A percentile compares a stretch with the other conserved stretches of the same genome.
Evolutionary conservation across 2,113 vertebrate species (phyloP).

Genomic region (Sturnus vulgaris): DNA sequence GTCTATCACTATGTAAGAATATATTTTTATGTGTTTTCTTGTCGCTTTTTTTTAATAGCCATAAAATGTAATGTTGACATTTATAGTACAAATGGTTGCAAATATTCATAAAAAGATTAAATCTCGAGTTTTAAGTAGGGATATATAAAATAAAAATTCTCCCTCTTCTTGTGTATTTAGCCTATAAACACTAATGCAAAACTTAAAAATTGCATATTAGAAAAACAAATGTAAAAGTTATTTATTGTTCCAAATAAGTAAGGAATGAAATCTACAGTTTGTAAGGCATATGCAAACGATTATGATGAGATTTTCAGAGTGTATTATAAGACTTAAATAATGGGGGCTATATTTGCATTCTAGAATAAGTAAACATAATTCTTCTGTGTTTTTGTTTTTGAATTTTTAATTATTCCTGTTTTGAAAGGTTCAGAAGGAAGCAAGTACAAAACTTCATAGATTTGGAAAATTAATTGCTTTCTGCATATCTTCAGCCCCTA

Average conservation of each 20-base stretch:
- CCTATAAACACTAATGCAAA: not conserved
- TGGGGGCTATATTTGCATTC: not conserved
- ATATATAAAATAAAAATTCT: not conserved
- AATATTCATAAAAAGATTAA: not conserved
- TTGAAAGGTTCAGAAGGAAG: not conserved
- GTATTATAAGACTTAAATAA: not conserved
- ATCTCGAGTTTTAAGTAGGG: not conserved
- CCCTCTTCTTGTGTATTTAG: not conserved
- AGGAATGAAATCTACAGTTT: not conserved
- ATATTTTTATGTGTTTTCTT: not conserved
- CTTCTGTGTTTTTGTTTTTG: not conserved
- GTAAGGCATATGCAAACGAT: not conserved
- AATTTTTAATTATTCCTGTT: not conserved
- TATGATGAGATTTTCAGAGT: not conserved
- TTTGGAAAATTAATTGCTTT: not conserved
- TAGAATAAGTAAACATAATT: not conserved
- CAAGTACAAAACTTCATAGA: not conserved
- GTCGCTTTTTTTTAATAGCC: not conserved
- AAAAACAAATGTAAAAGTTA: not conserved
- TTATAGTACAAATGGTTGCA: not conserved
- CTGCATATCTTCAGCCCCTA: not conserved
- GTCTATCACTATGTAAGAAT: not conserved
- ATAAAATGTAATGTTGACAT: not conserved
- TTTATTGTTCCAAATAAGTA: not conserved
- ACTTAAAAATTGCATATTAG: not conserved